Conservation (phyloP, 1,140 invertebrate species). For the Drosophila ananassae region DNA sequence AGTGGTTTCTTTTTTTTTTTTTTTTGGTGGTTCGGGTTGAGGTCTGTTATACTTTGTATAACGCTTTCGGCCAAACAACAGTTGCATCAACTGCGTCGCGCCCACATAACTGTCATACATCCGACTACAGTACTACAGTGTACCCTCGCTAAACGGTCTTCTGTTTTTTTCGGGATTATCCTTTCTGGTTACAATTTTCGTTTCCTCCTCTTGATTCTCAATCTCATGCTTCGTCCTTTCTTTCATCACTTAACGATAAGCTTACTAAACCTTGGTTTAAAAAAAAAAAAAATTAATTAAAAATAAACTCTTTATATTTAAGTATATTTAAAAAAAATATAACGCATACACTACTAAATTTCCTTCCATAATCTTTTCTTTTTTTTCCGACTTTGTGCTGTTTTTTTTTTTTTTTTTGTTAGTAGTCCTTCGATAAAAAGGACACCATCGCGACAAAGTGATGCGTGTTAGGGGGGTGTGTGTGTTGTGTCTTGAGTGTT, state of each 20-base stretch:
- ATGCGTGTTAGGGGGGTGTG: not conserved
- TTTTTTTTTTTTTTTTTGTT: too few relatives aligned
- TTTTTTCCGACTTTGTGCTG: conserved; percentile 3
- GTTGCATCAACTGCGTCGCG: conserved; percentile 40
- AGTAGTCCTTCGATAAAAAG: too few relatives aligned
- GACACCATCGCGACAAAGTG: too few relatives aligned
- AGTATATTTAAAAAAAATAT: conserved; percentile 55
- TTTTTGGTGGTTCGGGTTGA: conserved; percentile 21
- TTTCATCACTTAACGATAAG: conserved; percentile 56
- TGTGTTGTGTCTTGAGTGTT: not conserved
- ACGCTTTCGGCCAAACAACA: conserved; percentile 24
- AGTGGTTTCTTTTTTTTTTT: conserved; percentile 25
- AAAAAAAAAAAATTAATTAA: conserved; percentile 56
- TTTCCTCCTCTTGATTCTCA: not conserved
- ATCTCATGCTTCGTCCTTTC: conserved; percentile 20
- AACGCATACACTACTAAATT: conserved; percentile 49
- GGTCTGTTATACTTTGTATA: conserved; percentile 45
- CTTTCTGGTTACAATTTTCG: not conserved
- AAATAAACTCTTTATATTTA: conserved; percentile 44
- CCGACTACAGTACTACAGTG: too few relatives aligned
- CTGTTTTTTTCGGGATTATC: not conserved
- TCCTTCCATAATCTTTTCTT: conserved; percentile 15
- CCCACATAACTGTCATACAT: conserved; percentile 15
- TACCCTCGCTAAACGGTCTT: too few relatives aligned
- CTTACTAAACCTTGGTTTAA: conserved; percentile 57